Evolutionary conservation across 1,140 invertebrate species (phyloP), one percentile per base, ranked within the genome.

Genomic region (Scylla paramamosain): DNA sequence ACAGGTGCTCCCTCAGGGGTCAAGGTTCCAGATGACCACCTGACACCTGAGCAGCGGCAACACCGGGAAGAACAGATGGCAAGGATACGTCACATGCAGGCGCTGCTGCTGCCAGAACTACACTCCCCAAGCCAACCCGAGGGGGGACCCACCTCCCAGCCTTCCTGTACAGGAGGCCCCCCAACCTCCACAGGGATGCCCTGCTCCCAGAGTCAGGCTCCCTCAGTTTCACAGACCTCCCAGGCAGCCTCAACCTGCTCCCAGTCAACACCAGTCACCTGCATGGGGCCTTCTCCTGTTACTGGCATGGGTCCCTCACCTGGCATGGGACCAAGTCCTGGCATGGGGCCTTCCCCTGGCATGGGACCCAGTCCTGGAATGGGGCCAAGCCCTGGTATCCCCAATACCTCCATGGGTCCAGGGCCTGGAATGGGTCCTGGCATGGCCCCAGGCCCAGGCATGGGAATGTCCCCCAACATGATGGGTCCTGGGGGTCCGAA

Each of bases 1-100:
- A 25, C 31, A 94, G 95, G 94, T 87, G 92, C 82, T 20, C 91
- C 46, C 84, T 77, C 88, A 45, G 95, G 95, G 59, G 92, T 95
- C 45, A 95, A 95, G 87, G 94, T 99, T 96, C 99, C 99, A 95
- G 99, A 99, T 97, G 99, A 99, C 97, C 99, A 99, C 97, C 97
- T 99, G 96, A 99, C 99, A 92, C 99, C 99, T 39, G 98, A 99
- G 97, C 99, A 99, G 97, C 97, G 99, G 91, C 98, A 99, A 94
- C 98, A 99, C 96, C 97, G 99, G 93, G 99, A 99, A 97, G 98
- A 99, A 97, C 98, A 99, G 96, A 97, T 99, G 39, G 99, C 99
- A 7, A 99, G 98, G 77, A 97, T 99, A 95, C 97, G 98, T 91
- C 99, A 99, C 97, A 99, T 99, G 98, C 98, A 99, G 96, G 98